A percentile compares a stretch with the other conserved stretches of the same genome.
These are phyloP conservation scores for Capitulum mitella DNA, from an alignment of 2,888 invertebrate genomes.

Conservation along the genomic window DNA sequence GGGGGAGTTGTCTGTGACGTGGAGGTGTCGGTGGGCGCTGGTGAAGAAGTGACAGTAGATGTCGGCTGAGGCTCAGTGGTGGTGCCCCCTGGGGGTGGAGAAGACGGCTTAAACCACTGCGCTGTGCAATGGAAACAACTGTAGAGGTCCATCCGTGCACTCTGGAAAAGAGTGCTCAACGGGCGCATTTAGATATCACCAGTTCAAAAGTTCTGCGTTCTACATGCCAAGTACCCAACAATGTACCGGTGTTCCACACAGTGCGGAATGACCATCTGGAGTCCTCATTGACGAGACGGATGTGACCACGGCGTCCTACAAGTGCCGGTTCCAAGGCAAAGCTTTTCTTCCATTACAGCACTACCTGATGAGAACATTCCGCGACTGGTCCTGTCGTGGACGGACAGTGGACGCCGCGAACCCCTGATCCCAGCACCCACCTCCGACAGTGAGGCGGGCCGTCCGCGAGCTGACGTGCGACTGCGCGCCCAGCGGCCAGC, in stretches of 20 bases:
- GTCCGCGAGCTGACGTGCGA: background rate
- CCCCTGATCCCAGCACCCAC: background rate
- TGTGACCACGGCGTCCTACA: background rate
- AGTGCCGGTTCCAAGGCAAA: background rate
- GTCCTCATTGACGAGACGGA: background rate
- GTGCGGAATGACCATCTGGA: background rate
- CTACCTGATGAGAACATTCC: background rate
- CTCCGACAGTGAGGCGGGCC: background rate
- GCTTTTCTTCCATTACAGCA: background rate
- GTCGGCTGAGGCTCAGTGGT: background rate
- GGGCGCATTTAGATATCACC: background rate
- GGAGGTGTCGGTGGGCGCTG: background rate
- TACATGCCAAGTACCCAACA: too few relatives aligned
- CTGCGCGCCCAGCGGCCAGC: background rate
- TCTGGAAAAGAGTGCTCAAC: background rate
- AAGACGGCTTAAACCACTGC: background rate
- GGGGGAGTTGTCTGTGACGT: background rate
- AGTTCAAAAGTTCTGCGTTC: background rate
- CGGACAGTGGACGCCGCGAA: background rate
- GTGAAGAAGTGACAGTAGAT: background rate
- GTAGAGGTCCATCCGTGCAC: background rate
- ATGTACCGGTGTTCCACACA: background rate
- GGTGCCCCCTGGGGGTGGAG: background rate
- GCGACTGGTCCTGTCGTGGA: background rate
- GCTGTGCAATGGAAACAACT: too few relatives aligned